Percentiles rank a stretch among this genome's conserved stretches.
Conservation (phyloP, 2,888 invertebrate species). For the Poecilobothrus nobilitatus region DNA sequence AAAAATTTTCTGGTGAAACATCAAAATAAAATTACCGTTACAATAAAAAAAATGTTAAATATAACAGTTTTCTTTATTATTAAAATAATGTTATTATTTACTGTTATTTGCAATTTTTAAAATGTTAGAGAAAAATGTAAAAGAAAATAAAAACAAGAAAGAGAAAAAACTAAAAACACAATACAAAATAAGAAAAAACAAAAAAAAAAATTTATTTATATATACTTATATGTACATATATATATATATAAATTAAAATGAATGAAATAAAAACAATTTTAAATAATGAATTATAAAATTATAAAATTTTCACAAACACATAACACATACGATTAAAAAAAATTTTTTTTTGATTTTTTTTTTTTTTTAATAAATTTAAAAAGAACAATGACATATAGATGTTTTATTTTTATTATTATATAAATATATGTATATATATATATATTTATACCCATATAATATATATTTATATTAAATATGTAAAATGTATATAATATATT, state of each 20-base stretch:
- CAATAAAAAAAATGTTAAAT: too few relatives aligned
- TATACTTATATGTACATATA: too few relatives aligned
- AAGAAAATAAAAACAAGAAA: too few relatives aligned
- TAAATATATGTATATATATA: not conserved
- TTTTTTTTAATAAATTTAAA: too few relatives aligned
- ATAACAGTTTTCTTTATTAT: too few relatives aligned
- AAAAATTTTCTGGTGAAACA: not conserved
- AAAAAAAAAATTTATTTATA: constrained; percentile 15
- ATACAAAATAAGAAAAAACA: constrained; percentile 18
- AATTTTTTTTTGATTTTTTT: not conserved
- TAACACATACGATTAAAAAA: constrained; percentile 7
- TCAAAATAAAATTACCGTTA: not conserved
- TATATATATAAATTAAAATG: too few relatives aligned
- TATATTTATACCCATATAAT: not conserved
- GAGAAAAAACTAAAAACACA: too few relatives aligned
- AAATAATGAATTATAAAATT: constrained; percentile 9
- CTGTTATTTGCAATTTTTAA: too few relatives aligned
- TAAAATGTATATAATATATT: not conserved
- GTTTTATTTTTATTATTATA: not conserved
- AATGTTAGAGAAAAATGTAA: too few relatives aligned
- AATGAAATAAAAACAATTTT: not conserved
- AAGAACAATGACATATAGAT: constrained; percentile 4
- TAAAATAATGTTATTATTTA: too few relatives aligned
- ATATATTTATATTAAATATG: not conserved
- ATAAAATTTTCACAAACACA: constrained; percentile 12